Base-by-base conservation (phyloP, 2,113 vertebrate species). In the Platysteira castanea region DNA sequence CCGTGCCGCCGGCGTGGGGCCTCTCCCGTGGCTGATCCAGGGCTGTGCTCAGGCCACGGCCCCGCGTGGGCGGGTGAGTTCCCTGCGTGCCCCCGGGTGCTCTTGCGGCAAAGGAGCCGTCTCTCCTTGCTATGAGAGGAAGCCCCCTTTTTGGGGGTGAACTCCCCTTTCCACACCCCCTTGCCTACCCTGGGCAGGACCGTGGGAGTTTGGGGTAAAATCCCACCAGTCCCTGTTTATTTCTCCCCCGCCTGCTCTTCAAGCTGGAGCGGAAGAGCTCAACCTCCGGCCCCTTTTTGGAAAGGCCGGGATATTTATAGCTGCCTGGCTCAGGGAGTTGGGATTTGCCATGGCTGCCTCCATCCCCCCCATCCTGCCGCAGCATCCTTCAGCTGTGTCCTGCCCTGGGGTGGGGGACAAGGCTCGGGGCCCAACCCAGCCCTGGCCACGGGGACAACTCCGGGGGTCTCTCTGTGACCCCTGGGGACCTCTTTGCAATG, bases 221-320 rank as follows among this genome's bases (percentile, higher is more conserved):
- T 15, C 46, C 41, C 4, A 1, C 22, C 8, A 0, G 11, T 16
- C 13, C 39, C 65, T 8, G 5, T 52, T 94, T 69, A 2, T 63
- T 76, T 83, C 21, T 12, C 28, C 33, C 21, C 68, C 4, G 0
- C 35, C 33, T 42, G 49, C 75, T 35, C 68, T 79, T 42, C 0
- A 8, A 68, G 70, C 61, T 0, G 35, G n/a, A 86, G 63, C 86
- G 91, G 94, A 96, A 96, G 93, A 95, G 83, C 91, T 88, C 41
- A 56, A 8, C 67, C 93, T 93, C 86, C 89, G 63, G 86, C 95
- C 83, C 91, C 91, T 87, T 79, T 92, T 96, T 37, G 3, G 86
- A 83, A 96, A 17, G 93, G 61, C 82, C 0, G 61, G 53, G 89
- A 56, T 96, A 95, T 96, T 96, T 96, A 47, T 96, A 96, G 89